Evolutionary conservation across 2,113 vertebrate species (phyloP), one percentile per base, ranked within the genome.

Genomic region (Himantopus leucocephalus): DNA sequence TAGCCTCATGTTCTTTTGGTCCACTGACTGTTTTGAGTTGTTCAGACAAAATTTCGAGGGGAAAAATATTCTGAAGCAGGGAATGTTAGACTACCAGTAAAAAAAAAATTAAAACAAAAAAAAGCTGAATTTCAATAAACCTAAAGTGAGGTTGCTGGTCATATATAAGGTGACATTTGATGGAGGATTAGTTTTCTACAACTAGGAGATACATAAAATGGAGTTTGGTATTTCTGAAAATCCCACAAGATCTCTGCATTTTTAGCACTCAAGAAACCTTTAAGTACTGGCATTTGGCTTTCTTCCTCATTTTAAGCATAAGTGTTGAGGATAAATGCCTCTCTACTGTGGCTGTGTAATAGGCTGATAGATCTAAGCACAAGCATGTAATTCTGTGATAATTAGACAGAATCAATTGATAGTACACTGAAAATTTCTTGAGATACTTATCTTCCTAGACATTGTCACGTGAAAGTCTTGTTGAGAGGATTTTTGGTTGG

Each of bases 391-490:
- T 85, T 90, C 21, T 74, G n/a, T 21, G 32, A 13, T 90, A 74
- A 53, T 81, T 81, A 37, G 12, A 59, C 14, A 58, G 14, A 89
- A 76, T 62, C 14, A 60, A 6, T 10, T 66, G 29, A 67, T 15
- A 77, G 26, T 24, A 50, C 24, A 34, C 17, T 48, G 13, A 81
- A 81, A 56, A 81, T 71, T 13, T 71, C 27, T 58, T 66, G n/a
- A 75, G 47, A 85, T 48, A 32, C 4, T 84, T 80, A 8, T 35
- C 55, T 84, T 77, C 17, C 13, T 62, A 77, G 70, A 26, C 12
- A 32, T 26, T 58, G 41, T 8, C 50, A 20, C 1, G 0, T 74
- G 18, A 41, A 52, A 70, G 29, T 56, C 32, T 80, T 0, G 0
- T 41, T 56, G 15, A 39, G 34, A 52, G 7, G 23, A 53, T 35